Percentiles rank a stretch among this genome's conserved stretches.
phyloP scores from a whole-genome alignment of 2,113 vertebrate species.

The Plecotus auritus region DNA sequence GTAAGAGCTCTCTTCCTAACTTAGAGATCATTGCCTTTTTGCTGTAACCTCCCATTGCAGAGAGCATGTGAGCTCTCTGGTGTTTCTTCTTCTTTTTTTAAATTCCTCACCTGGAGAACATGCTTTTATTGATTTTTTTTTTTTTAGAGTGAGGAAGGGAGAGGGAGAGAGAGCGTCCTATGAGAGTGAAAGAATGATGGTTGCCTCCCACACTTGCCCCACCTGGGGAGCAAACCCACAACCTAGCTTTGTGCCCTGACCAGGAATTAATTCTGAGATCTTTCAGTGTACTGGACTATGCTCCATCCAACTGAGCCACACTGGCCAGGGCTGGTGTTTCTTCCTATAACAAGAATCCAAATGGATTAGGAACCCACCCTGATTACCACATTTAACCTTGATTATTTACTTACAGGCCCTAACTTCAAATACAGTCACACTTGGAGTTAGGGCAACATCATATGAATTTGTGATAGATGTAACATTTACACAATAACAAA shows the following conservation, averaged over 20 bases:
- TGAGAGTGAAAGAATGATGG: too few species aligned
- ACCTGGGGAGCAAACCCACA: too few species aligned
- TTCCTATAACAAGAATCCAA: neutral
- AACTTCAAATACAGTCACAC: too few species aligned
- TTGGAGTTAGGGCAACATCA: neutral
- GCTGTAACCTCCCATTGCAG: neutral
- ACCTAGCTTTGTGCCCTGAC: too few species aligned
- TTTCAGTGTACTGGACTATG: too few species aligned
- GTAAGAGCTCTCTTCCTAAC: neutral
- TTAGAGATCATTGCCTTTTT: neutral
- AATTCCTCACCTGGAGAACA: too few species aligned
- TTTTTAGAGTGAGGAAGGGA: too few species aligned
- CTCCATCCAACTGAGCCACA: too few species aligned
- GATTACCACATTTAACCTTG: neutral
- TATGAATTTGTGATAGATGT: neutral
- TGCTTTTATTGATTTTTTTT: too few species aligned
- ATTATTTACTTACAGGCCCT: neutral
- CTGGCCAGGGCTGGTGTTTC: neutral
- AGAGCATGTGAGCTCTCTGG: neutral
- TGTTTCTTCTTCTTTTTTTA: neutral
- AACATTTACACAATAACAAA: neutral
- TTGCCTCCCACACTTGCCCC: too few species aligned
- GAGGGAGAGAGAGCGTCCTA: too few species aligned
- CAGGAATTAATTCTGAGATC: too few species aligned
- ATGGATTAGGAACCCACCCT: neutral